These are phyloP conservation scores for Chorisops tibialis DNA, from an alignment of 2,888 invertebrate genomes.

Conservation along the genomic window DNA sequence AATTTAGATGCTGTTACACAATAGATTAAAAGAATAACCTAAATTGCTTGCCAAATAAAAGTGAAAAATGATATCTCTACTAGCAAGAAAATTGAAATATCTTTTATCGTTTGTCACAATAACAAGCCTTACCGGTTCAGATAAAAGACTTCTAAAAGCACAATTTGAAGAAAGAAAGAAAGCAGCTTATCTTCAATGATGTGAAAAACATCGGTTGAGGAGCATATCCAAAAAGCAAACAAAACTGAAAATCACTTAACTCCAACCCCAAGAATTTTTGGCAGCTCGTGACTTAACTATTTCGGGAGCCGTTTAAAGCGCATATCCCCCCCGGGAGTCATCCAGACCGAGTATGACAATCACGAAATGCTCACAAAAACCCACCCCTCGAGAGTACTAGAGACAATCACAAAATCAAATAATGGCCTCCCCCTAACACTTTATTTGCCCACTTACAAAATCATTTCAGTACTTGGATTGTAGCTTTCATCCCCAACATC, in stretches of 20 bases:
- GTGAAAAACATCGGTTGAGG: conserved; percentile 6
- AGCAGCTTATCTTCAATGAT: conserved; percentile 14
- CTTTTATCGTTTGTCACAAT: background rate
- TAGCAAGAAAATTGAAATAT: background rate
- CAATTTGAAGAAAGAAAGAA: conserved; percentile 4
- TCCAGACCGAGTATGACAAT: conserved; percentile 13
- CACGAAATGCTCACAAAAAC: background rate
- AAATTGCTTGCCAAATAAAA: background rate
- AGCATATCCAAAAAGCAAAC: conserved; percentile 9
- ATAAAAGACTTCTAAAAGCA: conserved; percentile 11
- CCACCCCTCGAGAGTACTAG: background rate
- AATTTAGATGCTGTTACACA: no score
- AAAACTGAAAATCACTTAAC: conserved; percentile 19
- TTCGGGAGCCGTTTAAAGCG: conserved; percentile 2
- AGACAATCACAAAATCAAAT: conserved; percentile 32
- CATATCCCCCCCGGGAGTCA: conserved; percentile 9
- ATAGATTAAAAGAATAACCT: no score
- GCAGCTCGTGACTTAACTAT: background rate
- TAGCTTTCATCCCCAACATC: conserved; percentile 31
- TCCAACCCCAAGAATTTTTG: conserved; percentile 6
- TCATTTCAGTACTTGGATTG: conserved; percentile 31
- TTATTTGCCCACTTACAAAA: conserved; percentile 33
- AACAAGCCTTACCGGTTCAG: background rate
- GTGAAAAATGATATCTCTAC: background rate
- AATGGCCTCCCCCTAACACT: conserved; percentile 27